Conservation (phyloP, 2,888 invertebrate species). For the Acanthosepion pharaonis region DNA sequence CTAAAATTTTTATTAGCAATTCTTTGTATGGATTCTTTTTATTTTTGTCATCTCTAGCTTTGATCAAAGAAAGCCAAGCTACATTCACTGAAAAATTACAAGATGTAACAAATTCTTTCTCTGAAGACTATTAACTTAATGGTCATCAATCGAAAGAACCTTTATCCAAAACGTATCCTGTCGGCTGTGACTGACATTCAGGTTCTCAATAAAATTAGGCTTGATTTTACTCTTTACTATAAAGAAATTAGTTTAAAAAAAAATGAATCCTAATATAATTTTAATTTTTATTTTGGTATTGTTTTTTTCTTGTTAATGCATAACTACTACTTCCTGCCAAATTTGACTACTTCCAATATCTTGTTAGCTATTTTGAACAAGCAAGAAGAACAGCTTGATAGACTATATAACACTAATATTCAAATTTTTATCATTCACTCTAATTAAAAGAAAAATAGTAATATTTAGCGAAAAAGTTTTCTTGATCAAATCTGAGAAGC, state of each 20-base stretch:
- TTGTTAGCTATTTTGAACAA: not conserved
- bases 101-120: not conserved
- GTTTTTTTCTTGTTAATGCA: not conserved
- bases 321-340: not conserved
- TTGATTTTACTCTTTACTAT: not conserved
- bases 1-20: not conserved
- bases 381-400: not conserved
- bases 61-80: not conserved
- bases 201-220: not conserved
- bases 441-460: too few relatives aligned
- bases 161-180: conserved; percentile 4
- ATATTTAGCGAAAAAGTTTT: too few relatives aligned
- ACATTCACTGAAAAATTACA: not conserved
- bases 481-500: too few relatives aligned
- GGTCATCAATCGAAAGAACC: not conserved
- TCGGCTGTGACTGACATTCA: not conserved
- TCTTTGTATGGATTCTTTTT: not conserved
- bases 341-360: not conserved
- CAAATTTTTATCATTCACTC: too few relatives aligned
- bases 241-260: not conserved
- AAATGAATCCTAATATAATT: not conserved
- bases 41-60: not conserved
- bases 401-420: not conserved
- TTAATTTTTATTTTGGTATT: not conserved
- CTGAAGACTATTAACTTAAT: not conserved